These are phyloP conservation scores for Lobophora halterata DNA, from an alignment of 2,888 invertebrate species.

Conservation along the genomic window DNA sequence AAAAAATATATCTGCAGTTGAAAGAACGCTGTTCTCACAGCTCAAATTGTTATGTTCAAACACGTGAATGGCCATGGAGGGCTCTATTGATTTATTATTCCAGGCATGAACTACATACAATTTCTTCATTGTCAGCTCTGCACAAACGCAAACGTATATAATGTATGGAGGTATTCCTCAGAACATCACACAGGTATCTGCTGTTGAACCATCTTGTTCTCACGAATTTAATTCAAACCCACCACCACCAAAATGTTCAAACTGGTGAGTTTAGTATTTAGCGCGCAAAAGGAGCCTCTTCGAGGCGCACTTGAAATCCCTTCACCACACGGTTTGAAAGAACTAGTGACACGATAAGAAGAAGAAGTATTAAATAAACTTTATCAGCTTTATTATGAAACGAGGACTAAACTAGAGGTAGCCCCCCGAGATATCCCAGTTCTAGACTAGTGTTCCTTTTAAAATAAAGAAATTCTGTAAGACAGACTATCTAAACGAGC, in stretches of 20 bases:
- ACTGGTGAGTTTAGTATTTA: slow-evolving; percentile 56
- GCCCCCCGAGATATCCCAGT: no score
- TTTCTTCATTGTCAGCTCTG: slow-evolving; percentile 43
- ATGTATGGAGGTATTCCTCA: slow-evolving; percentile 25
- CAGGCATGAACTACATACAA: slow-evolving; percentile 41
- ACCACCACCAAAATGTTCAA: slow-evolving; percentile 61
- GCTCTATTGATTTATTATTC: slow-evolving; percentile 39
- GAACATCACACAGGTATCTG: slow-evolving; percentile 27
- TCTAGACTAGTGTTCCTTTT: no score
- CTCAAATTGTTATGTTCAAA: background rate
- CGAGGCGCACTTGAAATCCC: no score
- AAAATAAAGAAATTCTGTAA: no score
- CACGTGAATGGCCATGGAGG: slow-evolving; percentile 3
- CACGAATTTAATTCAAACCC: slow-evolving; percentile 19
- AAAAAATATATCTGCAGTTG: no score
- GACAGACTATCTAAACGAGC: no score
- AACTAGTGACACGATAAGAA: no score
- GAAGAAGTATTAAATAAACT: no score
- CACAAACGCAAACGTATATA: slow-evolving; percentile 52
- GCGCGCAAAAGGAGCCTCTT: no score
- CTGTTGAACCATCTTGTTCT: slow-evolving; percentile 21
- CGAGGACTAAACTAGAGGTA: no score
- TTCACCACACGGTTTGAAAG: no score
- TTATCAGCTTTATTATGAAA: no score
- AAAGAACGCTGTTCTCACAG: background rate